Conservation (phyloP, 2,888 invertebrate genomes). For the Epirrhoe tristata region DNA sequence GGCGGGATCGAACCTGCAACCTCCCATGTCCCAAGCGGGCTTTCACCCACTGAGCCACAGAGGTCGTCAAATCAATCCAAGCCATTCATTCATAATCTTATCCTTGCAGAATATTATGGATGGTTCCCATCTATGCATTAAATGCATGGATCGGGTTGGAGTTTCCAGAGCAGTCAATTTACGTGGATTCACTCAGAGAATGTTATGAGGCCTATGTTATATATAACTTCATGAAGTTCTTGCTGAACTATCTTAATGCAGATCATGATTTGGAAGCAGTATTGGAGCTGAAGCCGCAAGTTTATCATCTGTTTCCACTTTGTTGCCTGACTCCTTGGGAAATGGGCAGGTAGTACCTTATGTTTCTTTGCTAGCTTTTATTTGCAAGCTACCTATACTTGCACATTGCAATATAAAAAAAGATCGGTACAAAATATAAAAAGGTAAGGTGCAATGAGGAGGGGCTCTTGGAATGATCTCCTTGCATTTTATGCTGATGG, state of each 20-base stretch:
- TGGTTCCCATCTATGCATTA: slow-evolving; percentile 98
- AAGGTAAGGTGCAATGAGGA: too few relatives aligned
- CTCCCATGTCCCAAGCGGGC: too few relatives aligned
- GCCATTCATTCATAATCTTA: slow-evolving; percentile 14
- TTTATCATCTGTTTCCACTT: slow-evolving; percentile 95
- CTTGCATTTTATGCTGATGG: too few relatives aligned
- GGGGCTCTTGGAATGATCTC: too few relatives aligned
- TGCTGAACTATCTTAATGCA: slow-evolving; percentile 95
- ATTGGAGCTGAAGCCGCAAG: slow-evolving; percentile 93
- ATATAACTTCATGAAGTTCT: slow-evolving; percentile 98
- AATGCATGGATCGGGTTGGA: slow-evolving; percentile 97
- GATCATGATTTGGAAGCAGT: slow-evolving; percentile 94
- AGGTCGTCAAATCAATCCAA: too few relatives aligned
- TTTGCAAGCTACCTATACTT: too few relatives aligned
- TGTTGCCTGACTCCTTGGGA: slow-evolving; percentile 97
- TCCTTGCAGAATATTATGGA: slow-evolving; percentile 94
- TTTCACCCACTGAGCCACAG: too few relatives aligned
- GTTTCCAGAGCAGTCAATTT: slow-evolving; percentile 95
- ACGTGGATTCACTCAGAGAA: slow-evolving; percentile 96
- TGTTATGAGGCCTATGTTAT: slow-evolving; percentile 99
- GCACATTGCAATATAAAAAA: background rate
- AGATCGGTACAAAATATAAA: too few relatives aligned
- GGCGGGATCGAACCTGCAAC: too few relatives aligned
- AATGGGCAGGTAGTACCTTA: slow-evolving; percentile 91
- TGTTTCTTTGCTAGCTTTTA: background rate